Base-by-base conservation (phyloP, 2,888 invertebrate species). In the Chalcis sispes region DNA sequence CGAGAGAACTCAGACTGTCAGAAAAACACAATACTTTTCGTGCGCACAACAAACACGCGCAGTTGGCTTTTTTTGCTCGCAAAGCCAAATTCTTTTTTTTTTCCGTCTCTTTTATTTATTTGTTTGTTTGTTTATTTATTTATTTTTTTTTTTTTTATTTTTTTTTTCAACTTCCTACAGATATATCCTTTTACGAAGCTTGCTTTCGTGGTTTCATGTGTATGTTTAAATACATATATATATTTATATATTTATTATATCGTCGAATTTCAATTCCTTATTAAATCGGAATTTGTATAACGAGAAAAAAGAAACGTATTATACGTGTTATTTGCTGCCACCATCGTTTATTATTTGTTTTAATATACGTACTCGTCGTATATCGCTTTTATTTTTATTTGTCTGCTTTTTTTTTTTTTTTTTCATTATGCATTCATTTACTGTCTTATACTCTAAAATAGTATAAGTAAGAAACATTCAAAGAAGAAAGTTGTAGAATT, bases 271-370 rank as follows among this genome's bases (percentile, higher is more conserved):
- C 23, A 5, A 29, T 56, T 29, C 15, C 15, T 27, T 27, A 27
- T 25, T 15, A 36, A 36, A 36, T n/a, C 5, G 10, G 15, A 3
- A n/a, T n/a, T 58, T 13, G n/a, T 40, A 52, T 23, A 5, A n/a
- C 25, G 48, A 71, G 61, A 77, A 61, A 23, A 25, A 46, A 20
- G 42, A 50, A 59, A 59, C 36, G 40, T 56, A 32, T 56, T 18
- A 75, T 78, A 86, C 84, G 86, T 86, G 85, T 85, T 85, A 87
- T 87, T 86, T 86, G 86, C 86, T 86, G 86, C 86, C 86, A 87
- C 86, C 86, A 86, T 85, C 85, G 82, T 83, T 71, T 72, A 32
- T 48, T 52, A n/a, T 42, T 46, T 15, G 8, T 61, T 27, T 61
- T 8, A n/a, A n/a, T n/a, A n/a, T n/a, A n/a, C n/a, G n/a, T n/a